A percentile compares a stretch with the other conserved stretches of the same genome.
Conservation (phyloP, 2,797 vertebrate genomes). For the Myotis vivesi region DNA sequence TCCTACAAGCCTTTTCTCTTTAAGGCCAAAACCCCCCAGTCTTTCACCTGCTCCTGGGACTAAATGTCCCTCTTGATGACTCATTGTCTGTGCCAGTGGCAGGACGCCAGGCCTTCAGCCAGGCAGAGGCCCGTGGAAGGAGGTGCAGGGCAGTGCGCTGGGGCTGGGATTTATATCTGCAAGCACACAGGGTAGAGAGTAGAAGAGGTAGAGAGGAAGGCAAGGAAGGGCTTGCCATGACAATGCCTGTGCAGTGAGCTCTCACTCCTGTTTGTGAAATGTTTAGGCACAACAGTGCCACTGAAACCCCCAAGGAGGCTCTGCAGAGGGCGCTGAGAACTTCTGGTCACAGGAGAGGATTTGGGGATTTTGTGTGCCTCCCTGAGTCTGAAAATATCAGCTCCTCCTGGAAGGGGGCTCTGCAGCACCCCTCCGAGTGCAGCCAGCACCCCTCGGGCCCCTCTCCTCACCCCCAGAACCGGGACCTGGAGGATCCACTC, state of each 20-base stretch:
- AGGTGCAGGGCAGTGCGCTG: slow-evolving; percentile 71
- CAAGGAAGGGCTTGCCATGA: slow-evolving; percentile 76
- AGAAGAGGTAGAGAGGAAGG: slow-evolving; percentile 9
- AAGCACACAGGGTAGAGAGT: slow-evolving; percentile 53
- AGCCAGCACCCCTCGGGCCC: accelerated
- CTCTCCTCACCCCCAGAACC: not conserved
- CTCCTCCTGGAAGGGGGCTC: not conserved
- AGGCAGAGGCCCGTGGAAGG: slow-evolving; percentile 56
- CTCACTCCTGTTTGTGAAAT: slow-evolving; percentile 76
- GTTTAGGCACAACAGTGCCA: slow-evolving; percentile 78
- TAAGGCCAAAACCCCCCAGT: not conserved
- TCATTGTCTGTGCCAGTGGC: not conserved
- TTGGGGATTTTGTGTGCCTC: not conserved
- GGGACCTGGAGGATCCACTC: not conserved
- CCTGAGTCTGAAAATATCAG: not conserved
- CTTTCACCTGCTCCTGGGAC: not conserved
- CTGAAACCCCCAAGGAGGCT: slow-evolving; percentile 77
- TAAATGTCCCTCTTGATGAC: not conserved
- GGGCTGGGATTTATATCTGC: slow-evolving; percentile 71
- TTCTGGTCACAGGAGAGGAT: not conserved
- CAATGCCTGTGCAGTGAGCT: slow-evolving; percentile 72
- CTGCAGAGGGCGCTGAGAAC: not conserved
- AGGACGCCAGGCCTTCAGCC: not conserved
- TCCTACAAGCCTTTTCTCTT: not conserved
- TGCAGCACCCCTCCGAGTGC: not conserved